Percentiles rank a stretch among this genome's conserved stretches.
phyloP scores from a whole-genome alignment of 2,797 vertebrate species.

The Percopsis omiscomaycus region DNA sequence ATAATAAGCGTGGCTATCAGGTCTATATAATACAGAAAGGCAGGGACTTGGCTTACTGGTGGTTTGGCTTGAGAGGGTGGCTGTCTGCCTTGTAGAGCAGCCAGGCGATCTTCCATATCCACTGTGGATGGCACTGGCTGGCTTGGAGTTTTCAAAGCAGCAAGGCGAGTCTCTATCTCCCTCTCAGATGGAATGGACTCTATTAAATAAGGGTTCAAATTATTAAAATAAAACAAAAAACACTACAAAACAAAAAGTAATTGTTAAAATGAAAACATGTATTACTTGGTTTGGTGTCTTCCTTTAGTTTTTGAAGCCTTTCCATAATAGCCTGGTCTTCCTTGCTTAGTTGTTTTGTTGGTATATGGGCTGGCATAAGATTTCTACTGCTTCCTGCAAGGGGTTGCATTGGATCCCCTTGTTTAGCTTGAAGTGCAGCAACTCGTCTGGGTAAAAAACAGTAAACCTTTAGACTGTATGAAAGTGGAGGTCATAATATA shows the following conservation, averaged over 20 bases:
- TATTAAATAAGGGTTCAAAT: slow-evolving; percentile 47
- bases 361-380: slow-evolving; percentile 36
- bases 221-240: background rate
- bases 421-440: slow-evolving; percentile 88
- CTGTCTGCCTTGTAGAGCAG: slow-evolving; percentile 80
- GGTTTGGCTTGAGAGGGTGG: slow-evolving; percentile 76
- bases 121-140: slow-evolving; percentile 77
- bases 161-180: slow-evolving; percentile 90
- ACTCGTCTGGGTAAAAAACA: slow-evolving; percentile 80
- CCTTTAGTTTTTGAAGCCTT: slow-evolving; percentile 88
- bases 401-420: slow-evolving; percentile 69
- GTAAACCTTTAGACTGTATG: slow-evolving; percentile 7
- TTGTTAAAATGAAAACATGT: background rate
- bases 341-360: slow-evolving; percentile 76
- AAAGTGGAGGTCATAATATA: background rate
- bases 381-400: slow-evolving; percentile 48
- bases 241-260: background rate
- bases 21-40: background rate
- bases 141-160: slow-evolving; percentile 80
- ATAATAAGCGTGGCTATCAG: background rate
- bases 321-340: slow-evolving; percentile 89
- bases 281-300: slow-evolving; percentile 87
- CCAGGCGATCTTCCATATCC: slow-evolving; percentile 90
- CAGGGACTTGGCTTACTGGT: slow-evolving; percentile 71
- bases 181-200: slow-evolving; percentile 86